Conservation (phyloP, 2,888 invertebrate genomes). For the Nemapogon koenigi region DNA sequence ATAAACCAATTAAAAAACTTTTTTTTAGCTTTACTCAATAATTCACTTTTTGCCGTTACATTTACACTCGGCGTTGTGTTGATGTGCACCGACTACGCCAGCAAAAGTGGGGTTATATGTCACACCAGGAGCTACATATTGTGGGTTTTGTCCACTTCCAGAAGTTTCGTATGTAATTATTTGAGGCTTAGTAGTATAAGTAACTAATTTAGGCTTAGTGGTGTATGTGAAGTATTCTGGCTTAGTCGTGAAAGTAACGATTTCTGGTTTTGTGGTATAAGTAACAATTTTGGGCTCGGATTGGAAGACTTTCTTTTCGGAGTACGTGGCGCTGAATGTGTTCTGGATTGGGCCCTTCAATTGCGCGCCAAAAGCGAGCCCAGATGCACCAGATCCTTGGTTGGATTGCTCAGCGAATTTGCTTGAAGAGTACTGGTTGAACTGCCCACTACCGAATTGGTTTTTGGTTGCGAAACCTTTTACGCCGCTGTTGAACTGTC, state of each 20-base stretch:
- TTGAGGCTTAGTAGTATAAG: constrained; percentile 31
- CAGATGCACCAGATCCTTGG: constrained; percentile 10
- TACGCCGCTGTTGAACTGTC: neutral
- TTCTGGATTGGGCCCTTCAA: constrained; percentile 40
- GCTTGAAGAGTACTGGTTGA: constrained; percentile 14
- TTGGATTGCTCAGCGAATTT: constrained; percentile 2
- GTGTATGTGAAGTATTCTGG: constrained; percentile 35
- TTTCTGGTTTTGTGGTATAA: constrained; percentile 38
- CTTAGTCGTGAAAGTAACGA: constrained; percentile 36
- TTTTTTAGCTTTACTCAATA: constrained; percentile 16
- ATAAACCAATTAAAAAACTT: constrained; percentile 13
- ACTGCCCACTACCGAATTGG: constrained; percentile 22
- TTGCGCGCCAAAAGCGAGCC: constrained; percentile 22
- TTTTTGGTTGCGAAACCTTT: constrained; percentile 7
- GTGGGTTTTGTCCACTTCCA: constrained; percentile 43
- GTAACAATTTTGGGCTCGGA: constrained; percentile 31
- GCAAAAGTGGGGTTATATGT: constrained; percentile 40
- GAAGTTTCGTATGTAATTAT: constrained; percentile 45
- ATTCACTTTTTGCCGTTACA: constrained; percentile 37
- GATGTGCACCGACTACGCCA: constrained; percentile 30
- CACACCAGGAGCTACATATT: constrained; percentile 40
- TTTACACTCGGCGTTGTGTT: constrained; percentile 46
- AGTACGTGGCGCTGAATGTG: constrained; percentile 36
- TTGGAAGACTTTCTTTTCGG: constrained; percentile 34
- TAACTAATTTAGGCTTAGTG: constrained; percentile 29